A percentile compares a stretch with the other conserved stretches of the same genome.
Evolutionary conservation across 2,888 invertebrate species (phyloP).

Genomic region (Lochmaea crataegi): DNA sequence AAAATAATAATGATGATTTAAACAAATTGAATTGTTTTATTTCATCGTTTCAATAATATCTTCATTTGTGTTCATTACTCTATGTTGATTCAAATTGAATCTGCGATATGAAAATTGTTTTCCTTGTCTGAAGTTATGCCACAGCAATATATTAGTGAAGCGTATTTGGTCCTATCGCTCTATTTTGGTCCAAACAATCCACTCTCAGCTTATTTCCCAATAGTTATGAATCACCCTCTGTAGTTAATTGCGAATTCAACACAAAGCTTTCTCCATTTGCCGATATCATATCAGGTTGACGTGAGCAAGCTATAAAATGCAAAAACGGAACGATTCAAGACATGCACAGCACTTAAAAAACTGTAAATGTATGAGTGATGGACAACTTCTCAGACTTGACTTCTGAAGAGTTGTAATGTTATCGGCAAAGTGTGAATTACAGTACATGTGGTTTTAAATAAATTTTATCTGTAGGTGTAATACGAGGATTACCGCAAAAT

Average conservation of each 20-base stretch:
- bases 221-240: too few species aligned
- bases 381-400: neutral
- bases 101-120: too few species aligned
- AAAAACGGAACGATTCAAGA: neutral
- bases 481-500: neutral
- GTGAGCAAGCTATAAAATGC: neutral
- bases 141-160: too few species aligned
- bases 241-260: neutral
- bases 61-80: too few species aligned
- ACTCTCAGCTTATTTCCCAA: too few species aligned
- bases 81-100: too few species aligned
- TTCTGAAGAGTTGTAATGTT: neutral
- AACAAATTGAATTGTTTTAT: too few species aligned
- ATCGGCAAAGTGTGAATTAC: slow-evolving; percentile 4
- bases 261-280: neutral
- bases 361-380: neutral
- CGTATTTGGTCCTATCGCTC: too few species aligned
- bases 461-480: neutral
- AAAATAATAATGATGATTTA: too few species aligned
- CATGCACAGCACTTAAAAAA: slow-evolving; percentile 8
- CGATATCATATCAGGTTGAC: slow-evolving; percentile 5
- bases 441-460: slow-evolving; percentile 3
- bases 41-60: too few species aligned
- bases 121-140: too few species aligned
- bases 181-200: too few species aligned